Percentiles rank a stretch among this genome's conserved stretches.
Evolutionary conservation across 1,140 invertebrate species (phyloP).

Genomic region (Cherax destructor): DNA sequence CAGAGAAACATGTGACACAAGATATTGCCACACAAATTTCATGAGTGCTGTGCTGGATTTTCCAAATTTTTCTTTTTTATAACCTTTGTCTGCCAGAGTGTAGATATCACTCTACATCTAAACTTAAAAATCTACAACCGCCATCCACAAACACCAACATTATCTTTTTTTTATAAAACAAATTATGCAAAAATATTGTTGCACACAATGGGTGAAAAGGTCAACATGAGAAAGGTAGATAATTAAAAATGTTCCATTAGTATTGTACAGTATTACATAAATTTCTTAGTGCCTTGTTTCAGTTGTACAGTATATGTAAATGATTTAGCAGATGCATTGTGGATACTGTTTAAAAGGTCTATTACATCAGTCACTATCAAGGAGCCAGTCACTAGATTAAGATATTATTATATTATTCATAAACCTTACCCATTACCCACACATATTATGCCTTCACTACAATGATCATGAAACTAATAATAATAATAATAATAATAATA

Average conservation of each 20-base stretch:
- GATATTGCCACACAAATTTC: not conserved
- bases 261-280: conserved; percentile 29
- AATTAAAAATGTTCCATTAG: conserved; percentile 28
- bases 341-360: conserved; percentile 54
- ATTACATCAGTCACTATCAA: conserved; percentile 45
- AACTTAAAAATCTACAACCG: conserved; percentile 30
- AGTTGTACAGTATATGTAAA: conserved; percentile 58
- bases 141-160: conserved; percentile 48
- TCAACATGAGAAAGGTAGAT: conserved; percentile 35
- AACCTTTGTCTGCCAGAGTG: not conserved
- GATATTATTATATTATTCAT: conserved; percentile 50
- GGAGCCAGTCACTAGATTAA: conserved; percentile 44
- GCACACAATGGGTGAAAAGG: conserved; percentile 38
- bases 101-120: not conserved
- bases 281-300: conserved; percentile 66
- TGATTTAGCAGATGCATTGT: conserved; percentile 66
- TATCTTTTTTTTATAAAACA: conserved; percentile 22
- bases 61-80: not conserved
- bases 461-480: not conserved
- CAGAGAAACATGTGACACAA: conserved; percentile 2
- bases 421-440: conserved; percentile 47
- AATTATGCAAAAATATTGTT: conserved; percentile 44
- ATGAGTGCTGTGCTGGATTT: not conserved
- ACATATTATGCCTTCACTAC: not conserved
- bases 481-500: not conserved